Evolutionary conservation across 2,113 vertebrate genomes (phyloP).

Genomic region (Tympanuchus pallidicinctus): DNA sequence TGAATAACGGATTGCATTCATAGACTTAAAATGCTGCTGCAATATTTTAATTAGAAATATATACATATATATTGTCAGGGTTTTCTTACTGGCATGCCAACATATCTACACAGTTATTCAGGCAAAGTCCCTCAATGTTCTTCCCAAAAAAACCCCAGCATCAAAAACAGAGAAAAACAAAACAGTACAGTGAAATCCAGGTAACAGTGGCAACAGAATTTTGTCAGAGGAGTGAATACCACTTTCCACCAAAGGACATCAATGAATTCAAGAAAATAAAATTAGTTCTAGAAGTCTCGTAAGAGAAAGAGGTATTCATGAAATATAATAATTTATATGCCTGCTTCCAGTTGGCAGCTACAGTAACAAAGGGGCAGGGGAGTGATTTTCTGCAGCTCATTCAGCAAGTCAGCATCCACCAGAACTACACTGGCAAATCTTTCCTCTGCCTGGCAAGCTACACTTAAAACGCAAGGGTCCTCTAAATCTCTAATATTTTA

Average conservation of each 20-base stretch:
- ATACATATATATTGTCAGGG: not conserved
- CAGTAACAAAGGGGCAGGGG: not conserved
- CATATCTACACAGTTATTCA: not conserved
- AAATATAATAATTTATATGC: not conserved
- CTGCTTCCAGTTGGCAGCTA: not conserved
- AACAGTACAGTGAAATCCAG: not conserved
- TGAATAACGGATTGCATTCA: not conserved
- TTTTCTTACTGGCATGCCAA: not conserved
- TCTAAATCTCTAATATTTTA: constrained; percentile 3
- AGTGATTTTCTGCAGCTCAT: not conserved
- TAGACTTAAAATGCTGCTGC: not conserved
- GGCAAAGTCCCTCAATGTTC: not conserved
- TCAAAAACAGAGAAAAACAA: not conserved
- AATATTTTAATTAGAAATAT: not conserved
- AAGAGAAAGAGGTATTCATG: not conserved
- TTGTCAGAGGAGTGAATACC: not conserved
- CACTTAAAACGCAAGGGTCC: not conserved
- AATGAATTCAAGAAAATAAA: not conserved
- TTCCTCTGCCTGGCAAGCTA: not conserved
- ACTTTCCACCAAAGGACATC: not conserved
- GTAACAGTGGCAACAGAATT: not conserved
- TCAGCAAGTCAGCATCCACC: not conserved
- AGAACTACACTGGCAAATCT: not conserved
- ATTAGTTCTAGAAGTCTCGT: not conserved
- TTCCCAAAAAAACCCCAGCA: not conserved